Evolutionary conservation across 2,888 invertebrate species (phyloP).

Genomic region (Epinotia bilunana): DNA sequence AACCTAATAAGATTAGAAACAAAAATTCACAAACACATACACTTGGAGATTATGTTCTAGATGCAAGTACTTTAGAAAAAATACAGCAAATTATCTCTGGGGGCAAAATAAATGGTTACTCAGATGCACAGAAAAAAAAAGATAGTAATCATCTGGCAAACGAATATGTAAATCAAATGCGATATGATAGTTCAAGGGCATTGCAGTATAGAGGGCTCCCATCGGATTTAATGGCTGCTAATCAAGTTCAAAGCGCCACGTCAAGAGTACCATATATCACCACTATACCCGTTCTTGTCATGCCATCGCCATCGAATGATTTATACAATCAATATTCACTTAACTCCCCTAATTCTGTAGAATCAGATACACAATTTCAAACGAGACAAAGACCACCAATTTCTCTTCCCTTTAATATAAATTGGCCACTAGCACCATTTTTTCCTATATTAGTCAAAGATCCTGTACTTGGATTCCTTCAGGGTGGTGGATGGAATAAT

Average conservation of each 20-base stretch:
- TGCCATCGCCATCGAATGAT: constrained; percentile 56
- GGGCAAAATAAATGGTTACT: constrained; percentile 62
- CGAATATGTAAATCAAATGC: constrained; percentile 49
- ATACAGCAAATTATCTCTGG: constrained; percentile 72
- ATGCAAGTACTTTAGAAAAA: constrained; percentile 70
- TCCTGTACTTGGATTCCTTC: constrained; percentile 79
- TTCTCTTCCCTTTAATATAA: constrained; percentile 61
- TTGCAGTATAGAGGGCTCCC: constrained; percentile 46
- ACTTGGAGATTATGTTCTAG: constrained; percentile 62
- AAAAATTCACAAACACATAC: constrained; percentile 62
- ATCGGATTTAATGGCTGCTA: constrained; percentile 46
- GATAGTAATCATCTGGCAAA: constrained; percentile 54
- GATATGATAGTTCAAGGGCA: constrained; percentile 52
- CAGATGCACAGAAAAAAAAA: constrained; percentile 53
- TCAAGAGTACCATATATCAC: constrained; percentile 62
- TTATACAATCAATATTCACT: constrained; percentile 51
- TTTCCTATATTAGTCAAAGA: constrained; percentile 85
- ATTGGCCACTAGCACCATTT: constrained; percentile 80
- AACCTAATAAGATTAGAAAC: constrained; percentile 64
- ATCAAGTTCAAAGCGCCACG: constrained; percentile 30
- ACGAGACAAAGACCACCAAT: constrained; percentile 62
- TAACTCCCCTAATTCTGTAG: constrained; percentile 54
- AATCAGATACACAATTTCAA: constrained; percentile 55
- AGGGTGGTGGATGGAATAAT: constrained; percentile 80
- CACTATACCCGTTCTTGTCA: constrained; percentile 67